Evolutionary conservation across 2,113 vertebrate species (phyloP).

Genomic region (Carollia perspicillata): DNA sequence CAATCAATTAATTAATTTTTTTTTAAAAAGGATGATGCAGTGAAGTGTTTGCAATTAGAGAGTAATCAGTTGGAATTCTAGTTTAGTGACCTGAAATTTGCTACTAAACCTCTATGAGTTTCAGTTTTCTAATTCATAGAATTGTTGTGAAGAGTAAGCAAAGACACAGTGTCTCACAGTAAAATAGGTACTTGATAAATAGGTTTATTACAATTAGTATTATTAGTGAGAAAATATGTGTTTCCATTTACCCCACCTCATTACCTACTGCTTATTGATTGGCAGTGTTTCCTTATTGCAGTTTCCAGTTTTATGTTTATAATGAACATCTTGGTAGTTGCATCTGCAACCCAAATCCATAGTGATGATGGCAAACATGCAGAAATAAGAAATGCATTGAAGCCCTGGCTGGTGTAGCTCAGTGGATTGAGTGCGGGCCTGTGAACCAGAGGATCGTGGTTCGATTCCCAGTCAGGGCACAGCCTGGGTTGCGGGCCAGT

Average conservation of each 20-base stretch:
- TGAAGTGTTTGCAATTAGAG: background rate
- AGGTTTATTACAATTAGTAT: conserved; percentile 29
- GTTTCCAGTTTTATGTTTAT: conserved; percentile 18
- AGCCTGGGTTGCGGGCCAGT: no score
- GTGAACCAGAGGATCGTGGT: no score
- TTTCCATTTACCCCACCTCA: conserved; percentile 29
- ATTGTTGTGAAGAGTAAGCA: background rate
- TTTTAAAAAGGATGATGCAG: background rate
- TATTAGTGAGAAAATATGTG: conserved; percentile 42
- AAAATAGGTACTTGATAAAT: conserved; percentile 1
- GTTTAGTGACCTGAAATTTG: background rate
- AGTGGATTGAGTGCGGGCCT: no score
- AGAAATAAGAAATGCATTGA: conserved; percentile 1
- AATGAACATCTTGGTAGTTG: background rate
- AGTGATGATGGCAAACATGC: background rate
- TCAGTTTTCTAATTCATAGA: conserved; percentile 25
- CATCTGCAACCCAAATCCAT: conserved; percentile 7
- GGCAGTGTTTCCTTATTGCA: background rate
- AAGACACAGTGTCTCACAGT: background rate
- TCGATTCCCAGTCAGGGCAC: no score
- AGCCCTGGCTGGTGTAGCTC: no score
- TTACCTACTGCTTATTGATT: conserved; percentile 49
- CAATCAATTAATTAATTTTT: no score
- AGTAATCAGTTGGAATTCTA: background rate
- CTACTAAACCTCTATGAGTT: background rate